Evolutionary conservation across 2,113 vertebrate species (phyloP).

Genomic region (Harpagus bidentatus): DNA sequence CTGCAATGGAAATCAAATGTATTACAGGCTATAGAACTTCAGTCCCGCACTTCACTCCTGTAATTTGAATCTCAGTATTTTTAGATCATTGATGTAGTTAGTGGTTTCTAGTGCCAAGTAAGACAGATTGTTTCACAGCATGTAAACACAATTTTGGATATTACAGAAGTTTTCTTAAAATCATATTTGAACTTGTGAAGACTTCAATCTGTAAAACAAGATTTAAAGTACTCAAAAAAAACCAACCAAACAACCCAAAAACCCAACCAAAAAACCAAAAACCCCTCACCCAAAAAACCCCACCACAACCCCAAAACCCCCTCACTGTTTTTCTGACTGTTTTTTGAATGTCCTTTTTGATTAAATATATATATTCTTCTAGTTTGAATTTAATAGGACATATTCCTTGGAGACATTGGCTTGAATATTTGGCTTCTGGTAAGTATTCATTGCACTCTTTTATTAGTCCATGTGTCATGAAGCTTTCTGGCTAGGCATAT

Average conservation of each 20-base stretch:
- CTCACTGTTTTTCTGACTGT: neutral
- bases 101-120: slow-evolving; percentile 38
- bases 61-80: slow-evolving; percentile 46
- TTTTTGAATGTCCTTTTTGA: neutral
- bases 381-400: neutral
- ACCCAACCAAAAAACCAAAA: neutral
- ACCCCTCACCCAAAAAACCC: too few species aligned
- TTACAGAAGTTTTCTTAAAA: slow-evolving; percentile 10
- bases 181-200: slow-evolving; percentile 7
- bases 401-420: neutral
- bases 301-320: too few species aligned
- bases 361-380: neutral
- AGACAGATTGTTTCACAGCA: slow-evolving; percentile 57
- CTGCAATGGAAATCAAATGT: neutral
- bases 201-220: slow-evolving; percentile 29
- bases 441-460: neutral
- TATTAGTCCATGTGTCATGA: neutral
- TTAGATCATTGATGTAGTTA: slow-evolving; percentile 52
- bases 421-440: slow-evolving; percentile 28
- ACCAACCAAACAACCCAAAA: too few species aligned
- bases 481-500: neutral
- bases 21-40: neutral
- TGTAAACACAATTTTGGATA: slow-evolving; percentile 48
- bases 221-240: slow-evolving; percentile 13
- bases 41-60: neutral